Evolutionary conservation across 1,140 invertebrate genomes (phyloP), one percentile per base, ranked within the genome.

Genomic region (Bombus terrestris): DNA sequence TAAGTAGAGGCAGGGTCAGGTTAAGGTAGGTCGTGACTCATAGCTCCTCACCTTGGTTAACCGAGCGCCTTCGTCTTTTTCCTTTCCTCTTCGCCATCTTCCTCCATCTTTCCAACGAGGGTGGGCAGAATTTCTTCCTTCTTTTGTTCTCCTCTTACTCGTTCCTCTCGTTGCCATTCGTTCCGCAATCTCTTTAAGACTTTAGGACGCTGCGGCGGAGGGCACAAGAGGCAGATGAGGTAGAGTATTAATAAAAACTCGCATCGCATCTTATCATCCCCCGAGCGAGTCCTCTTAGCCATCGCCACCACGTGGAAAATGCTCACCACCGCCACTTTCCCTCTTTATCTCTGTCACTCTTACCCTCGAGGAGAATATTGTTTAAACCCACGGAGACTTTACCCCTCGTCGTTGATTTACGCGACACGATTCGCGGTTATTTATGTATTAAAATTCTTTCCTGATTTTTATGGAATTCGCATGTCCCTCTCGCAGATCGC

Each of bases 201-300:
- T 91, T 91, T 88, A 85, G 83, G 82, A 81, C 68, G 81, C 10
- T 37, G 57, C 62, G 80, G 81, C 64, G 77, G 78, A 32, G 2
- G 64, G 62, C 13, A 66, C 25, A 3, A 6, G 64, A 64, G 78
- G 81, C 86, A 90, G 90, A 91, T 83, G 87, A 81, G 85, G 90
- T 80, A 81, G 90, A 91, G 86, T 91, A 91, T 91, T 91, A 91
- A 91, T 91, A 91, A 91, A 91, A 91, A 86, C 90, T 91, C 90
- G 84, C 84, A 90, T 91, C 91, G 84, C 90, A 89, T 91, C 90
- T 91, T 91, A 91, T 91, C 88, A 86, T 90, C 77, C 85, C 80
- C 62, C 77, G 37, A 59, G 73, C 86, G 83, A 89, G 88, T 69
- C 83, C 90, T 87, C 85, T 91, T 84, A 82, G 81, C 82, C 80